These are phyloP conservation scores for Scytalopus superciliaris DNA, from an alignment of 2,113 vertebrate species.

Conservation along the genomic window DNA sequence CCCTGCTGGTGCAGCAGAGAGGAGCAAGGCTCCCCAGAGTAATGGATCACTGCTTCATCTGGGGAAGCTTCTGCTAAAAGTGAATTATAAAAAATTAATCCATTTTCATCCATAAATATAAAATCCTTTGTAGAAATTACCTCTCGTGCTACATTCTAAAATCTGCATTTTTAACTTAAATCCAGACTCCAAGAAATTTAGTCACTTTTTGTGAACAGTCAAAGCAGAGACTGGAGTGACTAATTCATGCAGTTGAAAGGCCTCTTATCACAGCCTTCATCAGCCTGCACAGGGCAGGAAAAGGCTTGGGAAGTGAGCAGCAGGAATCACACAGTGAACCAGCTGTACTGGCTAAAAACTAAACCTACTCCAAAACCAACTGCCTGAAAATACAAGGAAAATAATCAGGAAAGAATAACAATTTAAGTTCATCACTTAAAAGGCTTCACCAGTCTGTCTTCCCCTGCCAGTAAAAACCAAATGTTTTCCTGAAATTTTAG, in stretches of 20 bases:
- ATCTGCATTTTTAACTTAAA: conserved; percentile 54
- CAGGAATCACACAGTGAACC: neutral
- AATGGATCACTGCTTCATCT: conserved; percentile 41
- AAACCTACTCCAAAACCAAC: neutral
- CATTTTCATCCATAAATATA: conserved; percentile 51
- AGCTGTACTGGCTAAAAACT: neutral
- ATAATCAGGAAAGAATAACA: neutral
- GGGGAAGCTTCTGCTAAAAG: conserved; percentile 21
- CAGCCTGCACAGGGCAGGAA: neutral
- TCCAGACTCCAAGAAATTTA: neutral
- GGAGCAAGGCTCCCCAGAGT: neutral
- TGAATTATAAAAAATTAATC: conserved; percentile 57
- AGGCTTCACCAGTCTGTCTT: neutral
- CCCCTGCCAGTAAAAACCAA: neutral
- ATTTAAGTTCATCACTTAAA: neutral
- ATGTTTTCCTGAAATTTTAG: neutral
- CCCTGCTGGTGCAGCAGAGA: neutral
- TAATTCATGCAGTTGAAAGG: neutral
- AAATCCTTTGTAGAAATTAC: conserved; percentile 41
- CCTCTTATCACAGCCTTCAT: neutral
- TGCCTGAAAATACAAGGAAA: neutral
- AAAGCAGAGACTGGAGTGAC: neutral
- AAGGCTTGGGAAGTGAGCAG: neutral
- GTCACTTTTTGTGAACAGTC: neutral
- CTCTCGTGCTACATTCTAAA: conserved; percentile 9